Conservation (phyloP, 2,888 invertebrate species). For the Aphelenchoides bicaudatus region DNA sequence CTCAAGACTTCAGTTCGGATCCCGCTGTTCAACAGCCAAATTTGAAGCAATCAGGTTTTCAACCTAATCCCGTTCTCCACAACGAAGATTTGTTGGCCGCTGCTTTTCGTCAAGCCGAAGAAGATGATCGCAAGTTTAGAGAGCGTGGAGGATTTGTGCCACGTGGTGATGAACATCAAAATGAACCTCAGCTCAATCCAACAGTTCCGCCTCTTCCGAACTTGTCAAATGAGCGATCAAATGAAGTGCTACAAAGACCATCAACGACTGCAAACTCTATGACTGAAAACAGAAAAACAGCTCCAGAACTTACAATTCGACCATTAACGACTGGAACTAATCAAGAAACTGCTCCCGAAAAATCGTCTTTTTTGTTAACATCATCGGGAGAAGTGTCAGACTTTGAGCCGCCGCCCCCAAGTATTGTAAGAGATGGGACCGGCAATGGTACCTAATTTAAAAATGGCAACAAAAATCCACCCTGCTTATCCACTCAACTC, state of each 20-base stretch:
- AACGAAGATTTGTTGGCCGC: neutral
- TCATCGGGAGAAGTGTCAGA: too few species aligned
- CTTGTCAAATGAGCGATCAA: neutral
- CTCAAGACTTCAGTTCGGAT: neutral
- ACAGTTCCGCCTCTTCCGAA: constrained; percentile 6
- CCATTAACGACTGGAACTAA: neutral
- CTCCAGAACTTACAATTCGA: neutral
- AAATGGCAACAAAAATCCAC: constrained; percentile 38
- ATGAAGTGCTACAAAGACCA: neutral
- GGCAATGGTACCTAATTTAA: constrained; percentile 59
- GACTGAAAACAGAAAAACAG: neutral
- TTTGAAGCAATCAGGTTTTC: neutral
- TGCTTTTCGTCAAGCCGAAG: constrained; percentile 13
- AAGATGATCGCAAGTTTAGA: neutral
- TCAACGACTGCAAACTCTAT: neutral
- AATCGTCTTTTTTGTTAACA: too few species aligned
- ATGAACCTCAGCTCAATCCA: constrained; percentile 10
- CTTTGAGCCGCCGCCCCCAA: neutral
- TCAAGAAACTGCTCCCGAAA: neutral
- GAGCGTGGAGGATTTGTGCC: neutral
- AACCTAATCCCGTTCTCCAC: neutral
- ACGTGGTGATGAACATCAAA: neutral
- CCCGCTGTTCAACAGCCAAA: neutral
- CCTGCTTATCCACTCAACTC: constrained; percentile 19
- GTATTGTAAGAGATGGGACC: too few species aligned